Evolutionary conservation across 2,113 vertebrate genomes (phyloP).

Genomic region (Equus quagga): DNA sequence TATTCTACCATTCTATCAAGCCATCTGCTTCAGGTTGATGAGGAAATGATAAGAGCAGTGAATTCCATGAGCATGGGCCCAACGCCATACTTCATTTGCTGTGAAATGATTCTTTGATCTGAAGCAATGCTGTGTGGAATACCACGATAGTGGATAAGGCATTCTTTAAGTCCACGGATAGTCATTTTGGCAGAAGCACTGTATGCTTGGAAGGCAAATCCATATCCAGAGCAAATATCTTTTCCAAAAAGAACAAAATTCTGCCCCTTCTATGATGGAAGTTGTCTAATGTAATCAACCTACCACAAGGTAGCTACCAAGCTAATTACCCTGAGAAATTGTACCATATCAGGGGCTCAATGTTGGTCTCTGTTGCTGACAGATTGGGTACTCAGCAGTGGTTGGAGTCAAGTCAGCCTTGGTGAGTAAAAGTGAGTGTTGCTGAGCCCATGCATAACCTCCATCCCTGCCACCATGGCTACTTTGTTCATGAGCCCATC

Average conservation of each 20-base stretch:
- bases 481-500: neutral
- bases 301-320: neutral
- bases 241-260: neutral
- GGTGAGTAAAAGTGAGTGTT: neutral
- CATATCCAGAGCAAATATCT: neutral
- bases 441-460: neutral
- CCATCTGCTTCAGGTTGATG: neutral
- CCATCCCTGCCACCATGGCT: neutral
- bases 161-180: neutral
- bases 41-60: neutral
- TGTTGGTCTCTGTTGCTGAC: neutral
- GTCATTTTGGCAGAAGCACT: neutral
- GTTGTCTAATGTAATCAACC: neutral
- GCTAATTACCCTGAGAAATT: neutral
- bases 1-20: neutral
- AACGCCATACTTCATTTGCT: neutral
- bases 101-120: neutral
- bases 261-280: neutral
- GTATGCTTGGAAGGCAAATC: neutral
- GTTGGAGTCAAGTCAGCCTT: neutral
- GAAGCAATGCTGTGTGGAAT: neutral
- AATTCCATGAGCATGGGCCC: neutral
- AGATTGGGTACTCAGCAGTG: neutral
- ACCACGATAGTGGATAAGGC: neutral
- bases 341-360: neutral